phyloP scores from a whole-genome alignment of 1,140 invertebrate genomes.

The Drosophila tsacasi region DNA sequence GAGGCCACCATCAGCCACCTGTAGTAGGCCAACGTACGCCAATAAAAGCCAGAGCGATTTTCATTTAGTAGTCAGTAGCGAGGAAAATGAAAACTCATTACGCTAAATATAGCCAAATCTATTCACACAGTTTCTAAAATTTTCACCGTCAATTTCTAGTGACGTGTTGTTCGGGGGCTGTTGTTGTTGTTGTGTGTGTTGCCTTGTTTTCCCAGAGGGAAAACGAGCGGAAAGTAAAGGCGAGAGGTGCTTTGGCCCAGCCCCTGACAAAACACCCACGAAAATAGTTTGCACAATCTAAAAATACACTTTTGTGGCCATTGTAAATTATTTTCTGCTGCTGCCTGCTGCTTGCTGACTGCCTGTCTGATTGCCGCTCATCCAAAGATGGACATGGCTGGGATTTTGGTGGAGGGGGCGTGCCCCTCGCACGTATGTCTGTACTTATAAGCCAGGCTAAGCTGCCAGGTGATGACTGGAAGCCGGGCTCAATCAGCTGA shows the following conservation, averaged over 20 bases:
- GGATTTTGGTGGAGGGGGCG: conserved; percentile 18
- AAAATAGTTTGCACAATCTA: conserved; percentile 45
- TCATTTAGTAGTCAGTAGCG: conserved; percentile 25
- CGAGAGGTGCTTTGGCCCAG: conserved; percentile 44
- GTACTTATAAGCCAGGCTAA: conserved; percentile 18
- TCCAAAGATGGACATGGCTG: conserved; percentile 67
- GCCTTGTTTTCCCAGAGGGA: conserved; percentile 21
- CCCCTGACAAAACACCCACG: conserved; percentile 63
- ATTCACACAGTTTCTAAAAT: conserved; percentile 46
- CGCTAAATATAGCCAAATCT: conserved; percentile 66
- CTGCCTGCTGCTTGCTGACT: conserved; percentile 24
- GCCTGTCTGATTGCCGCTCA: conserved; percentile 47
- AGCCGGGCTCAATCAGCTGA: conserved; percentile 17
- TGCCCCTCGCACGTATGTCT: background rate
- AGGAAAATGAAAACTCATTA: conserved; percentile 74
- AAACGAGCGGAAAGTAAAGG: conserved; percentile 12
- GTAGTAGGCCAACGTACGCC: conserved; percentile 65
- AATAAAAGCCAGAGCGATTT: conserved; percentile 38
- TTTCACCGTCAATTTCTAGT: conserved; percentile 34
- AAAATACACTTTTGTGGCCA: conserved; percentile 50
- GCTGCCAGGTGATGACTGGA: conserved; percentile 42
- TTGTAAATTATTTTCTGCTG: conserved; percentile 53
- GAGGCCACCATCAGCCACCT: conserved; percentile 52
- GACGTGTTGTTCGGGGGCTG: conserved; percentile 24
- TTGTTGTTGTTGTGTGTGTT: conserved; percentile 36